phyloP scores from a whole-genome alignment of 2,888 invertebrate genomes.

The Sepioteuthis lessoniana region DNA sequence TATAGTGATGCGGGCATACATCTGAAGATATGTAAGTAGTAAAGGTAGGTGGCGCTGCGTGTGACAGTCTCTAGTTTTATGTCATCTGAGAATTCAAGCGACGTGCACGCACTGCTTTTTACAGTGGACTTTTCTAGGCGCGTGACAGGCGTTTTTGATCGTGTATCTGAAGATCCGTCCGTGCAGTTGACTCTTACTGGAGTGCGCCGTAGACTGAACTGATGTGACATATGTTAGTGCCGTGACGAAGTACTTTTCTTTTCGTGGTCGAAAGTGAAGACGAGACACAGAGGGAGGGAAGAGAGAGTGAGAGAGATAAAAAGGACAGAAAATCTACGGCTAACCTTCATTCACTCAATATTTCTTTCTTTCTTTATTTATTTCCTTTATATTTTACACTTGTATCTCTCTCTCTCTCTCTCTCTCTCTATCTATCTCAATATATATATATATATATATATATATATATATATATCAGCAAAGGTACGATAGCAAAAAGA shows the following conservation, averaged over 20 bases:
- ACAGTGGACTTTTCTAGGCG: background rate
- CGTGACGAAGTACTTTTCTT: background rate
- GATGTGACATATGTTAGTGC: slow-evolving; percentile 9
- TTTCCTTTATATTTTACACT: too few species aligned
- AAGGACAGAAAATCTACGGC: too few species aligned
- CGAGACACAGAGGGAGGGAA: background rate
- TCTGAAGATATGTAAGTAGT: background rate
- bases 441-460: too few species aligned
- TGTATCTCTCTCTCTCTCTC: too few species aligned
- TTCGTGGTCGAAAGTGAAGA: background rate
- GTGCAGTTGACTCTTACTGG: background rate
- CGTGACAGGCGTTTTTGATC: slow-evolving; percentile 21
- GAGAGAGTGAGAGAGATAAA: background rate
- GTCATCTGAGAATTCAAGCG: background rate
- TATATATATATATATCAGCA: too few species aligned
- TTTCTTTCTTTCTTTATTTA: too few species aligned
- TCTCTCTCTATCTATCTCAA: too few species aligned
- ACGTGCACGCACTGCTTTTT: slow-evolving; percentile 8
- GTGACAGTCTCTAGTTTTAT: background rate
- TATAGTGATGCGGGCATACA: background rate
- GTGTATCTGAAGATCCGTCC: background rate
- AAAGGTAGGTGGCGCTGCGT: background rate
- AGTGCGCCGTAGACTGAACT: background rate
- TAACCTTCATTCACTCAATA: too few species aligned
- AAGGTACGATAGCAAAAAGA: too few species aligned